A percentile compares a stretch with the other conserved stretches of the same genome.
phyloP scores from a whole-genome alignment of 2,113 vertebrate genomes.

The Hippocampus barbouri region DNA sequence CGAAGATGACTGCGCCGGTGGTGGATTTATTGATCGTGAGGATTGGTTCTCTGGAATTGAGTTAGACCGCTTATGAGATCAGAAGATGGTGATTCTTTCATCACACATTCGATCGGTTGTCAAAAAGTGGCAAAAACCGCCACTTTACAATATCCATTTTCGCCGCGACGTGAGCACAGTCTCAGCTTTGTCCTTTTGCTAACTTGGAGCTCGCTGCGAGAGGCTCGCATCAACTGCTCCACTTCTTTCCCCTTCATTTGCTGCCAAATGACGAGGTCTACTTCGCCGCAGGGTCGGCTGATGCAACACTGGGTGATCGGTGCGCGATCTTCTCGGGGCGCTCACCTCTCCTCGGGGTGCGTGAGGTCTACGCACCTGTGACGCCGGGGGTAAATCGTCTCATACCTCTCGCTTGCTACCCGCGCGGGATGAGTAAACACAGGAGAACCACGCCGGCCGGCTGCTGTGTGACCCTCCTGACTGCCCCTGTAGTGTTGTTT shows the following conservation, averaged over 20 bases:
- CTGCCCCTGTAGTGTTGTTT: conserved; percentile 25
- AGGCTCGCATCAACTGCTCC: conserved; percentile 50
- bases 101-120: no score
- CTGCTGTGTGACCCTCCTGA: conserved; percentile 28
- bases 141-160: conserved; percentile 50
- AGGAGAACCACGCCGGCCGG: not conserved
- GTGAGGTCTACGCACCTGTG: conserved; percentile 21
- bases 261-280: conserved; percentile 63
- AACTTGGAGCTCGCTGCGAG: conserved; percentile 37
- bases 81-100: no score
- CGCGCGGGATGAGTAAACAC: not conserved
- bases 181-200: conserved; percentile 54
- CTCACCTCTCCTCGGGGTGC: conserved; percentile 4
- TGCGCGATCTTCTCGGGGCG: conserved; percentile 39
- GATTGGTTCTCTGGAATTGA: no score
- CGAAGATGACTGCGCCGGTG: no score
- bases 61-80: no score
- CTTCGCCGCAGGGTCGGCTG: conserved; percentile 46
- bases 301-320: conserved; percentile 57
- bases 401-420: not conserved
- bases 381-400: conserved; percentile 1
- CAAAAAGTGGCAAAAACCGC: conserved; percentile 23
- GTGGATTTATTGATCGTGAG: no score
- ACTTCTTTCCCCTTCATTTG: conserved; percentile 65
- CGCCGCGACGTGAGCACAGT: conserved; percentile 48